Evolutionary conservation across 2,888 invertebrate species (phyloP).

Genomic region (Noctuana brunneofusca): DNA sequence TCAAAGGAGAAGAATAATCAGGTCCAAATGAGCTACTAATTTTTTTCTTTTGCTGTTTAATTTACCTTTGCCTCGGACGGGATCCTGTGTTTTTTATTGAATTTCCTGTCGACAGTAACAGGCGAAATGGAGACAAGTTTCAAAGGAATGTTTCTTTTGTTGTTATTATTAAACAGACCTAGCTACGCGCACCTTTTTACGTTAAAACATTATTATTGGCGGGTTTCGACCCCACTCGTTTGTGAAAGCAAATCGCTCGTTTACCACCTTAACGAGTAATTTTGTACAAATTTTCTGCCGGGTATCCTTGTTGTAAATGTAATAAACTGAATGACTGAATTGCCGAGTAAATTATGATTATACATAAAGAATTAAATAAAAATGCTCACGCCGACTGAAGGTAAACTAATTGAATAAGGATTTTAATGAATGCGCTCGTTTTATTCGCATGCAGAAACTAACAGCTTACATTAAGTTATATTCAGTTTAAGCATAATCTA

Average conservation of each 20-base stretch:
- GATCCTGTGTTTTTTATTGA: slow-evolving; percentile 58
- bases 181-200: slow-evolving; percentile 10
- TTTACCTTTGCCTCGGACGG: slow-evolving; percentile 59
- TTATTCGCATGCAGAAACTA: slow-evolving; percentile 14
- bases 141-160: slow-evolving; percentile 58
- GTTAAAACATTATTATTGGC: slow-evolving; percentile 3
- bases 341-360: slow-evolving; percentile 19
- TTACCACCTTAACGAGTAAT: slow-evolving; percentile 13
- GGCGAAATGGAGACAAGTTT: slow-evolving; percentile 58
- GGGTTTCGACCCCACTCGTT: neutral
- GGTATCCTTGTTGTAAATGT: slow-evolving; percentile 11
- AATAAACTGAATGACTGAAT: slow-evolving; percentile 13
- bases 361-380: slow-evolving; percentile 27
- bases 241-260: slow-evolving; percentile 15
- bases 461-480: slow-evolving; percentile 7
- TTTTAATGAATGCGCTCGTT: slow-evolving; percentile 30
- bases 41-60: slow-evolving; percentile 64
- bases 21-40: slow-evolving; percentile 51
- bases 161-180: slow-evolving; percentile 53
- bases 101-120: slow-evolving; percentile 46
- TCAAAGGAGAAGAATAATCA: slow-evolving; percentile 49
- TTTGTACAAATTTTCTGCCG: slow-evolving; percentile 5
- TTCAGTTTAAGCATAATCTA: slow-evolving; percentile 12
- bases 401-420: slow-evolving; percentile 21
- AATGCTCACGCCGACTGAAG: slow-evolving; percentile 16